These are phyloP conservation scores for Corythoichthys intestinalis DNA, from an alignment of 2,113 vertebrate genomes.

Conservation along the genomic window DNA sequence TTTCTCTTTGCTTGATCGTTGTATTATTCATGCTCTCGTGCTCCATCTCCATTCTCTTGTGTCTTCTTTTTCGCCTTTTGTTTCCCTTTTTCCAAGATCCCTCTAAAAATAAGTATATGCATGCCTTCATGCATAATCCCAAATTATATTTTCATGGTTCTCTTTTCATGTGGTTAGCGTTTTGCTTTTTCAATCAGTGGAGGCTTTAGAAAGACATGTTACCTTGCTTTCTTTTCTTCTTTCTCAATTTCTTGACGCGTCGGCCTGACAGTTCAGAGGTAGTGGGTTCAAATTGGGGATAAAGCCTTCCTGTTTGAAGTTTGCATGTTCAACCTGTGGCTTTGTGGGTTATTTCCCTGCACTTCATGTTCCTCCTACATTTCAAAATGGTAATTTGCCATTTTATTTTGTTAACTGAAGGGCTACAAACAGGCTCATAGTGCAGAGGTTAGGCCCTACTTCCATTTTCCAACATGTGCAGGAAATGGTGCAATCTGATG, in stretches of 20 bases:
- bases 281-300: no score
- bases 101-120: constrained; percentile 3
- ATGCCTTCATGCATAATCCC: background rate
- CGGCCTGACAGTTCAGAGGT: no score
- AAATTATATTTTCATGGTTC: background rate
- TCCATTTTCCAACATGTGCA: background rate
- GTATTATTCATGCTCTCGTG: background rate
- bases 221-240: background rate
- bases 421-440: no score
- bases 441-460: no score
- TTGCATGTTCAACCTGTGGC: background rate
- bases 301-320: background rate
- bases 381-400: no score
- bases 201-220: no score
- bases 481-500: background rate
- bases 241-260: background rate
- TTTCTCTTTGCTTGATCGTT: background rate
- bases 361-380: no score
- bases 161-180: background rate
- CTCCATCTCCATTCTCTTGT: background rate
- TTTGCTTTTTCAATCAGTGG: background rate
- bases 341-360: no score
- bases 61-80: background rate
- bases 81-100: background rate
- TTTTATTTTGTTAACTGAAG: no score